Evolutionary conservation across 2,888 invertebrate genomes (phyloP), one percentile per base, ranked within the genome.

Genomic region (Bhutanitis thaidina): DNA sequence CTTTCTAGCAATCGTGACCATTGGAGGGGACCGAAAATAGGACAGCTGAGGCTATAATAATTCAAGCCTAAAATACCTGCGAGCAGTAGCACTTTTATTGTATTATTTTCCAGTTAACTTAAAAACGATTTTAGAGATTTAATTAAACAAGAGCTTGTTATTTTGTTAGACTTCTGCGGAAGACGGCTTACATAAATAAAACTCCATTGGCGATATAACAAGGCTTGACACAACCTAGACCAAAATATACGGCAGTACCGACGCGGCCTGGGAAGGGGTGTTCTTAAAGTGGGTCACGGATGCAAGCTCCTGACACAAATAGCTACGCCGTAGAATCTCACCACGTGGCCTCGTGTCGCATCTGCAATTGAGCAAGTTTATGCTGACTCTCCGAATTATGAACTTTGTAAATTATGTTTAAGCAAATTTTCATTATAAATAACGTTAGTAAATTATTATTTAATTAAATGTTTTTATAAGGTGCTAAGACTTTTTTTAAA

Each of bases 241-340:
- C 80, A 79, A 84, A 84, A 82, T 85, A 78, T 80, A 82, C 76
- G 75, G 68, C 71, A 71, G 74, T 70, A 67, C 62, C 67, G 57
- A 52, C 53, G 73, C 68, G 69, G 65, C 65, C 61, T 62, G 73
- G 76, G 70, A 74, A 73, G 79, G 81, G 81, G 79, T 69, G 80
- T 64, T 60, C 56, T 71, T 58, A 59, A 87, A 86, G 68, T 87
- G 69, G 88, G 88, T 88, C 88, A 88, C 81, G 85, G 88, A 83
- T 86, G 80, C 83, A 78, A 69, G 75, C 79, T 81, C 81, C 87
- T 83, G 86, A 87, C 87, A 84, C 86, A 80, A 85, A 87, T 86
- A 85, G 77, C 80, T 72, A 62, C 71, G 78, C 71, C 75, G 80
- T 52, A 46, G 52, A 77, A 75, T 77, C 79, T 76, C 69, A 67